Evolutionary conservation across 2,888 invertebrate genomes (phyloP), one percentile per base, ranked within the genome.

Genomic region (Drosophila subsilvestris): DNA sequence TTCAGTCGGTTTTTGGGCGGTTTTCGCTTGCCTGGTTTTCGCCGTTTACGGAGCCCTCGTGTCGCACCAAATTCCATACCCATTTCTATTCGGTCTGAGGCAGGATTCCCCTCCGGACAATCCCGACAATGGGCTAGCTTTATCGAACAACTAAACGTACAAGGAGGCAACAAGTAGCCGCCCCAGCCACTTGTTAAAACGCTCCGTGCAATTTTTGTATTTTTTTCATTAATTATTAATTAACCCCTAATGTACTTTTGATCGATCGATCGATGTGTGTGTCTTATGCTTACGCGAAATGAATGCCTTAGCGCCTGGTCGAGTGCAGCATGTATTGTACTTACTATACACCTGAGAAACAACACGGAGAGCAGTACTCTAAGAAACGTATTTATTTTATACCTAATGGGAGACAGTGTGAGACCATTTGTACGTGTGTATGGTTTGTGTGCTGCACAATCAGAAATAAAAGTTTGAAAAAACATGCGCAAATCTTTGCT

Each of bases 11-110:
- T 4, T 99, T 99, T 92, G 99, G 99, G 25, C 94, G 98, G 14
- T 98, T 99, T 92, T 98, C 98, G 0, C 91, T 98, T 60, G 94
- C 96, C 4, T 99, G 99, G 99, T 98, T 99, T 91, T 96, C 96
- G 9, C 94, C 92, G 12, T 92, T 92, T 69, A 94, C 94, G 60
- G 94, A 96, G 76, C 97, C 97, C 8, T 94, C 95, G 68, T 94
- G 95, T 56, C 96, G 96, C 91, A 94, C 95, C 53, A 96, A 96
- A 92, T 93, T 95, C 78, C 96, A 97, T 89, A 94, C 95, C 86
- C 96, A 96, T 92, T 94, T 97, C 83, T 97, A 97, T 93, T 96
- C 97, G 73, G 97, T 98, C 80, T 97, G 94, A 83, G 49, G 50
- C 42, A 49, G 51, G 22, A 27, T 42, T 17, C 42, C 9, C 42